phyloP scores from a whole-genome alignment of 1,140 invertebrate genomes.

The Ladona fulva region DNA sequence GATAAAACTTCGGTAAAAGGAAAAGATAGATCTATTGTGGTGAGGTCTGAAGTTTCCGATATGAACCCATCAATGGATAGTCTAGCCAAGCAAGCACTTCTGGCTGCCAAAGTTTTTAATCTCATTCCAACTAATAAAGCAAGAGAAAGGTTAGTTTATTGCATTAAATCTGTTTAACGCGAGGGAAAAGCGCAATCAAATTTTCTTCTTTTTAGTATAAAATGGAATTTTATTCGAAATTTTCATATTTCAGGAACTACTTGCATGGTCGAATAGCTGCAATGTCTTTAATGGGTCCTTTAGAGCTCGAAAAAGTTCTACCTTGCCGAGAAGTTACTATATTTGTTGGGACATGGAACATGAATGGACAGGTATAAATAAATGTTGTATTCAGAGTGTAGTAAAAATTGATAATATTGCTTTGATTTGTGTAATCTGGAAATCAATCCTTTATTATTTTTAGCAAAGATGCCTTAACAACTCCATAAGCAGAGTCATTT shows the following conservation, averaged over 20 bases:
- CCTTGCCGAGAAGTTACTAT: slow-evolving; percentile 75
- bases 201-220: no score
- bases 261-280: slow-evolving; percentile 66
- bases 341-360: slow-evolving; percentile 93
- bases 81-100: slow-evolving; percentile 57
- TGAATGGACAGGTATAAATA: slow-evolving; percentile 72
- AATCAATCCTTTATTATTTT: no score
- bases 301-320: slow-evolving; percentile 76
- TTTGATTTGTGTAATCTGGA: no score
- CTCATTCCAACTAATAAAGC: slow-evolving; percentile 70
- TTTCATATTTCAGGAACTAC: slow-evolving; percentile 50
- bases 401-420: no score
- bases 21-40: not conserved
- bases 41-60: not conserved
- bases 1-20: not conserved
- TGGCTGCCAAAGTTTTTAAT: slow-evolving; percentile 67
- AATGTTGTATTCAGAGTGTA: no score
- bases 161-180: no score
- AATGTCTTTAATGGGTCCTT: slow-evolving; percentile 66
- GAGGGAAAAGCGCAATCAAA: no score
- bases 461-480: no score
- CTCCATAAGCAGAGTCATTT: no score
- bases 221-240: slow-evolving; percentile 7
- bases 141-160: slow-evolving; percentile 50
- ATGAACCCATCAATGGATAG: slow-evolving; percentile 49